These are phyloP conservation scores for Hephaestus fuliginosus DNA, from an alignment of 2,797 vertebrate genomes.

Conservation along the genomic window DNA sequence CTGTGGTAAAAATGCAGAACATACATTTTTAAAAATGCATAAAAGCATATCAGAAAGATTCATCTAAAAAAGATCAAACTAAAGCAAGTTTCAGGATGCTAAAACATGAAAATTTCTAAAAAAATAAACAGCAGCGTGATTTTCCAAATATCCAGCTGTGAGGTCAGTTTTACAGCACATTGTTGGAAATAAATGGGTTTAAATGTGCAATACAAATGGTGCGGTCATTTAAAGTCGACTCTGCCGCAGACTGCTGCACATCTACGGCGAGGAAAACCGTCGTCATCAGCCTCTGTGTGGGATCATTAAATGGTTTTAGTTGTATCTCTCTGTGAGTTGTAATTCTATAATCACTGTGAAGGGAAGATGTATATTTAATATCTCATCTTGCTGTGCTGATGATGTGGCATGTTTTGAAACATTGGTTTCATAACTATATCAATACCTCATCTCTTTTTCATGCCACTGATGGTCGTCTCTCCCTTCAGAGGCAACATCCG, in stretches of 20 bases:
- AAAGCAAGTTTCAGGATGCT: background rate
- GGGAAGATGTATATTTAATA: constrained; percentile 81
- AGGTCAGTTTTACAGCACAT: background rate
- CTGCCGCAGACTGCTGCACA: background rate
- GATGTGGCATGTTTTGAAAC: constrained; percentile 84
- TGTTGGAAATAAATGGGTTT: background rate
- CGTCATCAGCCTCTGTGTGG: constrained; percentile 7
- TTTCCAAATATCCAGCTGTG: background rate
- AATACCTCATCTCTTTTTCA: constrained; percentile 87
- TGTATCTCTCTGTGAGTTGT: constrained; percentile 49
- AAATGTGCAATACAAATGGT: background rate
- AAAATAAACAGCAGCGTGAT: too few relatives aligned
- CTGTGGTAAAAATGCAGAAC: background rate
- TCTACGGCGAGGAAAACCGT: background rate
- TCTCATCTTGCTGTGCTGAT: constrained; percentile 78
- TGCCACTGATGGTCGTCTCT: constrained; percentile 72
- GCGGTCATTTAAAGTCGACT: background rate
- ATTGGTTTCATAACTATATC: constrained; percentile 85
- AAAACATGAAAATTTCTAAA: too few relatives aligned
- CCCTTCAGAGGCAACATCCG: constrained; percentile 55
- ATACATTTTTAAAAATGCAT: background rate
- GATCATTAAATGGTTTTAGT: constrained; percentile 44
- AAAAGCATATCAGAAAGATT: background rate
- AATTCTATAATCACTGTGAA: constrained; percentile 71
- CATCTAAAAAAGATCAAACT: background rate